Evolutionary conservation across 2,888 invertebrate species (phyloP), one percentile per base, ranked within the genome.

Genomic region (Brenthis hecate): DNA sequence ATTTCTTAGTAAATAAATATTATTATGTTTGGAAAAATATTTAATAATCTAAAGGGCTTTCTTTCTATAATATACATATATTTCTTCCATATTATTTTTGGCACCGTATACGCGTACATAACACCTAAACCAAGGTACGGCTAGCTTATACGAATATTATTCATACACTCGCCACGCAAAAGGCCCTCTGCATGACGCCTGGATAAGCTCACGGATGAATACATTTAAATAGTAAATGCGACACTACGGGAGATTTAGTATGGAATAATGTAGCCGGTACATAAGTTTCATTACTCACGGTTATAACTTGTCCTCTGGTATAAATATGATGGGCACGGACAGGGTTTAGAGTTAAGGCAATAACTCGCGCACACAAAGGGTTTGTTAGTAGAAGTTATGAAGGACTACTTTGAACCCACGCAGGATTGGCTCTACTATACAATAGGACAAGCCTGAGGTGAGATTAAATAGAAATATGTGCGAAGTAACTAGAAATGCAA

Each of bases 171-270:
- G 78, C 79, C 83, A 81, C 81, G 87, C 87, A 83, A 88, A 88
- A 87, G 88, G 85, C 90, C 79, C 91, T 43, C 36, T 75, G 85
- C 89, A 88, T 91, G 91, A 90, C 89, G 91, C 85, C 85, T 83
- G 89, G 87, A 87, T 89, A 89, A 88, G 85, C 87, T 88, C 81
- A 78, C 81, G 86, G 89, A 92, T 91, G 92, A 92, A 91, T 92
- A 92, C 90, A 92, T 92, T 92, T 92, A 91, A 92, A 91, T 92
- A 92, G 91, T 89, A 89, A 92, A 89, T 83, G 88, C 86, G 89
- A 88, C 88, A 88, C 87, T 85, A 82, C 79, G 75, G 83, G 84
- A 86, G 89, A 91, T 92, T 91, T 92, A 92, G 82, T 85, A 83
- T 80, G 81, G 85, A 84, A 87, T 90, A 90, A 91, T 91, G 88